Conservation (phyloP, 2,888 invertebrate genomes). For the Andrena chrysosceles region DNA sequence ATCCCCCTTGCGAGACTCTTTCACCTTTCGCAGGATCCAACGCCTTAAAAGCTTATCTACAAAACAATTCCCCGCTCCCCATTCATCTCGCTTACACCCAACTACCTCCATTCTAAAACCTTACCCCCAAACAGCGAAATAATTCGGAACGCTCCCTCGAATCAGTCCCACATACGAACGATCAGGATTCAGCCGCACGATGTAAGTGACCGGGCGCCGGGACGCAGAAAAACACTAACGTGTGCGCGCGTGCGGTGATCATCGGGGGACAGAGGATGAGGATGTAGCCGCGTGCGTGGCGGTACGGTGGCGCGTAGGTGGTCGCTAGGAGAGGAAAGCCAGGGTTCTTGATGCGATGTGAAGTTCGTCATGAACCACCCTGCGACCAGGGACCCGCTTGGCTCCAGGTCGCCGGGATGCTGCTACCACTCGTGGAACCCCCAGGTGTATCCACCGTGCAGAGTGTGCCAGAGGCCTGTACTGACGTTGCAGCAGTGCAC, state of each 20-base stretch:
- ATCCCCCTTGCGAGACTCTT: neutral
- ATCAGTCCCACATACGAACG: neutral
- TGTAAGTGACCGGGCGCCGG: neutral
- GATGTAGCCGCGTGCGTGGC: slow-evolving; percentile 19
- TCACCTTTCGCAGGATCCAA: neutral
- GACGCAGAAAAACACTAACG: neutral
- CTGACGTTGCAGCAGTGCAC: slow-evolving; percentile 75
- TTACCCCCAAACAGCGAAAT: neutral
- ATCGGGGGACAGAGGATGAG: slow-evolving; percentile 3
- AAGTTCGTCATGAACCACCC: slow-evolving; percentile 83
- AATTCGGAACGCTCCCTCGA: neutral
- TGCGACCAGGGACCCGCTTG: slow-evolving; percentile 83
- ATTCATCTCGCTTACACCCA: neutral
- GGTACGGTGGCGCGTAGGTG: slow-evolving; percentile 33
- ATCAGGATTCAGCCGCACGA: neutral
- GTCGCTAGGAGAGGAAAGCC: slow-evolving; percentile 47
- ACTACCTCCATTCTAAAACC: neutral
- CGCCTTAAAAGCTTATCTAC: neutral
- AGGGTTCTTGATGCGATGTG: slow-evolving; percentile 80
- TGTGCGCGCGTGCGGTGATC: neutral
- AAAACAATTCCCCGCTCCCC: neutral
- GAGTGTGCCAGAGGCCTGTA: slow-evolving; percentile 80
- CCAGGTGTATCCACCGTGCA: slow-evolving; percentile 79
- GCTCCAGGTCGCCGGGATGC: slow-evolving; percentile 84
- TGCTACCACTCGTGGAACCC: slow-evolving; percentile 82